phyloP scores from a whole-genome alignment of 2,888 invertebrate species.

The Oxytorus armatus region DNA sequence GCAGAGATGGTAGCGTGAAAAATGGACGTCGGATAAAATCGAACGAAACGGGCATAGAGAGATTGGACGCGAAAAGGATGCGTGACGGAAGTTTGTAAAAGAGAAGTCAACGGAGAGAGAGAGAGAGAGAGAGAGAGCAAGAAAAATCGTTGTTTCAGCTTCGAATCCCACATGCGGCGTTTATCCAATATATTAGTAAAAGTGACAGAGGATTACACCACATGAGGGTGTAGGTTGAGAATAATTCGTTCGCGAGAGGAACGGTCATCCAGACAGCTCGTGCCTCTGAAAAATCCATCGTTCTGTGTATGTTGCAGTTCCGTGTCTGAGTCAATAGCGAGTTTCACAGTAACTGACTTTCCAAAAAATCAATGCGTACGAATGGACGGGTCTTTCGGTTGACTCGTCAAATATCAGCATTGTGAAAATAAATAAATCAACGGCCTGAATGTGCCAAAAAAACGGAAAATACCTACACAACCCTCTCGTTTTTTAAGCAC shows the following conservation, averaged over 20 bases:
- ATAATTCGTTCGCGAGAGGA: constrained; percentile 30
- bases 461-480: constrained; percentile 13
- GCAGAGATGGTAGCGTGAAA: constrained; percentile 27
- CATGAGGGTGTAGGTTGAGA: constrained; percentile 5
- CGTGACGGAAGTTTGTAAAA: neutral
- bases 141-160: constrained; percentile 34
- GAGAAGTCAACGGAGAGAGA: neutral
- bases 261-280: constrained; percentile 1
- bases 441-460: constrained; percentile 13
- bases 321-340: neutral
- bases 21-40: constrained; percentile 35
- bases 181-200: constrained; percentile 41
- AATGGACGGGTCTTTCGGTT: neutral
- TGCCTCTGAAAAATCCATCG: constrained; percentile 7
- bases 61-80: constrained; percentile 12
- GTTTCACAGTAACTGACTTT: neutral
- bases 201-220: constrained; percentile 21
- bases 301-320: neutral
- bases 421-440: constrained; percentile 37
- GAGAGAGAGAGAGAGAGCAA: neutral
- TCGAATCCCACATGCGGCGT: constrained; percentile 20
- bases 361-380: neutral
- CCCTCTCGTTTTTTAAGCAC: no score
- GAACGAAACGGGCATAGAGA: constrained; percentile 7
- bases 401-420: neutral